Evolutionary conservation across 2,113 vertebrate species (phyloP).

Genomic region (Mustela nigripes): DNA sequence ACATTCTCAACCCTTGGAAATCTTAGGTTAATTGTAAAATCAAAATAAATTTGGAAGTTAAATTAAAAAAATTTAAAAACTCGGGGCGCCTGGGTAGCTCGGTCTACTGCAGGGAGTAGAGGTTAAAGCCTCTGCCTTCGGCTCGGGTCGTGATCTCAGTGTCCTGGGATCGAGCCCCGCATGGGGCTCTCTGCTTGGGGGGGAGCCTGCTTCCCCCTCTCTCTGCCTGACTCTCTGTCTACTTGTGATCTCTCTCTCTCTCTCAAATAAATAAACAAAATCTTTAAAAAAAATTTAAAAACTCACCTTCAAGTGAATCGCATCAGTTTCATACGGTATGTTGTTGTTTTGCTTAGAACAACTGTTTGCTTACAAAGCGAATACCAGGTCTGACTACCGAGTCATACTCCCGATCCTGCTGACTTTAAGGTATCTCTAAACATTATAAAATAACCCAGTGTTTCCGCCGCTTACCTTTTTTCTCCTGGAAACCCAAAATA

Average conservation of each 20-base stretch:
- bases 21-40: neutral
- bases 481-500: neutral
- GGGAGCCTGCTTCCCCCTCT: too few relatives aligned
- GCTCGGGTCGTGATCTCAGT: too few relatives aligned
- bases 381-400: neutral
- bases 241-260: too few relatives aligned
- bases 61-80: neutral
- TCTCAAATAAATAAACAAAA: too few relatives aligned
- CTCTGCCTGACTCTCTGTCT: too few relatives aligned
- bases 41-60: neutral
- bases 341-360: constrained; percentile 8
- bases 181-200: too few relatives aligned
- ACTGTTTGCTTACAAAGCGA: neutral
- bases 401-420: neutral
- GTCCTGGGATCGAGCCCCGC: too few relatives aligned
- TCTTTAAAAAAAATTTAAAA: neutral
- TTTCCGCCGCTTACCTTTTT: neutral
- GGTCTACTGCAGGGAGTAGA: too few relatives aligned
- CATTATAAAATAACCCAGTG: neutral
- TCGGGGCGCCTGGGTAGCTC: too few relatives aligned
- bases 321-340: neutral
- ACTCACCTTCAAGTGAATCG: neutral
- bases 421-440: neutral
- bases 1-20: neutral
- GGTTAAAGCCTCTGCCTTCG: too few relatives aligned